Percentiles rank a stretch among this genome's conserved stretches.
These are phyloP conservation scores for Sitta carolinensis DNA, from an alignment of 2,797 vertebrate genomes.

Conservation along the genomic window DNA sequence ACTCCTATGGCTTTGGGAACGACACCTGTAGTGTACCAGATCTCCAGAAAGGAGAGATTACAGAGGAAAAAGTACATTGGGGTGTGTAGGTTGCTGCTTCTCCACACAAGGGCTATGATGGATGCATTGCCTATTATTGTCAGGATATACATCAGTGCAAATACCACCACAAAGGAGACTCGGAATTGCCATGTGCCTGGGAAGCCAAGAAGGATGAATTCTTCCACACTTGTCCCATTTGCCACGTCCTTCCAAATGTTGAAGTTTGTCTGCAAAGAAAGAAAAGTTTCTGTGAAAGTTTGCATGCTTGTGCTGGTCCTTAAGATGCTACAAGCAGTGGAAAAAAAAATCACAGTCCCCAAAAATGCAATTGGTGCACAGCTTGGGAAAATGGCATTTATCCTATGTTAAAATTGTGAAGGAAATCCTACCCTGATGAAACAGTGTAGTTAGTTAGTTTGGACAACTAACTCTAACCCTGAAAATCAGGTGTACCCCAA, in stretches of 20 bases:
- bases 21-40: constrained; percentile 53
- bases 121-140: constrained; percentile 57
- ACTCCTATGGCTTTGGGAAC: constrained; percentile 69
- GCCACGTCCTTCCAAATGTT: not conserved
- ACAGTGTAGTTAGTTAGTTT: too few species aligned
- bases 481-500: not conserved
- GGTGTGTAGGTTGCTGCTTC: constrained; percentile 35
- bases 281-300: not conserved
- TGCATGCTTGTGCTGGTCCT: not conserved
- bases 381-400: not conserved
- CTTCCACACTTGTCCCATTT: not conserved
- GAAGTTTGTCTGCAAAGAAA: not conserved
- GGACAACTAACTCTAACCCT: not conserved
- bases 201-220: constrained; percentile 70
- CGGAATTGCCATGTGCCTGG: constrained; percentile 9
- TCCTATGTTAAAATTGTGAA: not conserved
- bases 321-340: not conserved
- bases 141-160: constrained; percentile 52
- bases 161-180: constrained; percentile 29
- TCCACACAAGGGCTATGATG: constrained; percentile 56
- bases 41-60: constrained; percentile 71
- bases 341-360: not conserved
- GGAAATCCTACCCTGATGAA: not conserved
- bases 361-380: not conserved
- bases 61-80: constrained; percentile 75